These are phyloP conservation scores for Drosophila anomalata DNA, from an alignment of 2,888 invertebrate genomes.

Conservation along the genomic window DNA sequence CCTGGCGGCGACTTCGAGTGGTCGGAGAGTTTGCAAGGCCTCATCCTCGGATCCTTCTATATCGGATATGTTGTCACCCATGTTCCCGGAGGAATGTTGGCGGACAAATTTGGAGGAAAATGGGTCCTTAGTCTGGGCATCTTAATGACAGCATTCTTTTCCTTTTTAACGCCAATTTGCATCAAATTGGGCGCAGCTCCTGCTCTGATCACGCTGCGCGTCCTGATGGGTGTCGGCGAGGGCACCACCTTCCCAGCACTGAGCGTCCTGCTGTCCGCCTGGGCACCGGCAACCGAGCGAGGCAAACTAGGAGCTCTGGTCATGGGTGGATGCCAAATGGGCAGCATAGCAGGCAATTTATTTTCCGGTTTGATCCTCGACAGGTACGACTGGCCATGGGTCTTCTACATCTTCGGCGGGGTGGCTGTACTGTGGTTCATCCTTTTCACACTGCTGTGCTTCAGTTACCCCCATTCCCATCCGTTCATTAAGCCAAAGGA, in stretches of 20 bases:
- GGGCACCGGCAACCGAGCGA: slow-evolving; percentile 90
- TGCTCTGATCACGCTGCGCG: slow-evolving; percentile 88
- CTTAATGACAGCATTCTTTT: slow-evolving; percentile 86
- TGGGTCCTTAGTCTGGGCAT: slow-evolving; percentile 91
- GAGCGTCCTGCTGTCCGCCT: slow-evolving; percentile 90
- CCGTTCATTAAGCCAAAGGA: slow-evolving; percentile 89
- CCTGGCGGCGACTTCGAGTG: slow-evolving; percentile 85
- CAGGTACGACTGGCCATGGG: slow-evolving; percentile 88
- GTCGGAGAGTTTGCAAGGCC: slow-evolving; percentile 88
- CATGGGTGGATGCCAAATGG: slow-evolving; percentile 89
- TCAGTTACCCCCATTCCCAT: slow-evolving; percentile 86
- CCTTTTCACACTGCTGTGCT: slow-evolving; percentile 85
- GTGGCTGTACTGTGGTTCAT: slow-evolving; percentile 88
- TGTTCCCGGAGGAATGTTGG: slow-evolving; percentile 90
- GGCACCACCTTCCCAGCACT: slow-evolving; percentile 93
- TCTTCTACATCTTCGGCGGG: slow-evolving; percentile 90
- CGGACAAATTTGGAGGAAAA: slow-evolving; percentile 92
- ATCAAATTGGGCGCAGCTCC: slow-evolving; percentile 69
- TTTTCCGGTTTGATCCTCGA: slow-evolving; percentile 88
- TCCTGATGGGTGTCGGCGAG: slow-evolving; percentile 92
- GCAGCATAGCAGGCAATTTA: slow-evolving; percentile 86
- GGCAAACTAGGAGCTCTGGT: slow-evolving; percentile 90
- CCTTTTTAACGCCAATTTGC: slow-evolving; percentile 24
- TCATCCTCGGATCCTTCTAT: slow-evolving; percentile 91
- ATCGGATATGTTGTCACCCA: slow-evolving; percentile 92